A percentile compares a stretch with the other conserved stretches of the same genome.
These are phyloP conservation scores for Galaxea fascicularis DNA, from an alignment of 92 coral and sea anemone genomes.

Conservation along the genomic window DNA sequence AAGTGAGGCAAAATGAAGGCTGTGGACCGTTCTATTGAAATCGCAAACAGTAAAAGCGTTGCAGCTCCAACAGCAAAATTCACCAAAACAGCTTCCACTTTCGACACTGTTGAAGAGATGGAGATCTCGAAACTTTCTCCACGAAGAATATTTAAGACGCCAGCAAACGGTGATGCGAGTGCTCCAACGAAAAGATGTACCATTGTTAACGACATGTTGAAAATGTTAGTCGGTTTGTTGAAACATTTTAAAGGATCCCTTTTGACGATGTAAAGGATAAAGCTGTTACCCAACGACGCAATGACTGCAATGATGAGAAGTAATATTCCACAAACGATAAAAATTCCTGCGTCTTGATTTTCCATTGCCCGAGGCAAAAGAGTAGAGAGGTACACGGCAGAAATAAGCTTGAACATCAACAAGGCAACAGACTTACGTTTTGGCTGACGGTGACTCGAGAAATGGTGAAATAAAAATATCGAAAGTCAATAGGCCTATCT, in stretches of 20 bases:
- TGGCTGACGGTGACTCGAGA: background rate
- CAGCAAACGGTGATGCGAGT: conserved; percentile 20
- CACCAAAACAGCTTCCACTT: conserved; percentile 18
- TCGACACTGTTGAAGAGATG: conserved; percentile 11
- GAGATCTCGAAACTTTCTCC: background rate
- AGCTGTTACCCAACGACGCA: conserved; percentile 40
- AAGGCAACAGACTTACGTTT: background rate
- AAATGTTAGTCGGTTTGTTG: conserved; percentile 44
- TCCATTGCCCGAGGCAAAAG: background rate
- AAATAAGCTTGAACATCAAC: background rate
- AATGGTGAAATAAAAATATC: background rate
- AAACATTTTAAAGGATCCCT: conserved; percentile 54
- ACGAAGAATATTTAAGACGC: conserved; percentile 34
- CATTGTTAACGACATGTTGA: conserved; percentile 25
- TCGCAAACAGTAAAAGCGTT: conserved; percentile 13
- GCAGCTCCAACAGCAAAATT: conserved; percentile 29
- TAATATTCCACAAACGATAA: background rate
- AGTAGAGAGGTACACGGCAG: background rate
- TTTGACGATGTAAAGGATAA: conserved; percentile 46
- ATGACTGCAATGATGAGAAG: conserved; percentile 9
- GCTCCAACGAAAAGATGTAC: conserved; percentile 25
- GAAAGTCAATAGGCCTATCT: background rate
- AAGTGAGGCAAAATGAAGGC: conserved; percentile 30
- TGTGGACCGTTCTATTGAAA: conserved; percentile 34
- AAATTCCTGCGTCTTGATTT: background rate